Conservation (phyloP, 2,797 vertebrate species). For the Tapera naevia region DNA sequence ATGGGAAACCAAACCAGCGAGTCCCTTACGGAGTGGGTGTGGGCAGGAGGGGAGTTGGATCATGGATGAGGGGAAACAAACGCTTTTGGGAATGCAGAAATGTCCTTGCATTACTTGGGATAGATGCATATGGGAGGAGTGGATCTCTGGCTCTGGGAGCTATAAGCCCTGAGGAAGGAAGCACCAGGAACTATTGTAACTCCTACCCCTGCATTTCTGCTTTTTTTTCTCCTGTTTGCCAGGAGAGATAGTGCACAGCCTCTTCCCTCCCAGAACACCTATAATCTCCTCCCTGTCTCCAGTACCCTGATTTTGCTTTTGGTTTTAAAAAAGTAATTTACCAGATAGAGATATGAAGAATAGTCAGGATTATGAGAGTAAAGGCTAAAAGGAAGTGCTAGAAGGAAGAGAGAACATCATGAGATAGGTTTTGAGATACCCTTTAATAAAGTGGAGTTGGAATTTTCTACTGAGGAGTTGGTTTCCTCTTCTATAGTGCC, state of each 20-base stretch:
- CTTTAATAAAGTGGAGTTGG: background rate
- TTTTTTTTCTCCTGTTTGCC: background rate
- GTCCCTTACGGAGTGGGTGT: background rate
- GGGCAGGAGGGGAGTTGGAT: background rate
- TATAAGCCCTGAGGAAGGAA: background rate
- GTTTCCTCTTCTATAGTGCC: background rate
- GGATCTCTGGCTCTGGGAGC: background rate
- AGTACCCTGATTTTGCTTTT: background rate
- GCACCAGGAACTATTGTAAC: background rate
- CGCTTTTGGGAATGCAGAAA: background rate
- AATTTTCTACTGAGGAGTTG: background rate
- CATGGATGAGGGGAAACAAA: background rate
- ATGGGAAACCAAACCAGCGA: background rate
- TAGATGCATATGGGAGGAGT: background rate
- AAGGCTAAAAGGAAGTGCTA: background rate
- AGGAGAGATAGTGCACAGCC: rapidly evolving
- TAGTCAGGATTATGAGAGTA: background rate
- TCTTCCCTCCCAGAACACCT: background rate
- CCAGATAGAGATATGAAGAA: background rate
- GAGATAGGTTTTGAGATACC: background rate
- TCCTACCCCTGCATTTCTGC: background rate
- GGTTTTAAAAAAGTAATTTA: background rate
- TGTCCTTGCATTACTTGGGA: background rate
- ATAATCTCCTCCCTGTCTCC: background rate
- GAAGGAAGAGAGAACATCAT: background rate